A percentile compares a stretch with the other conserved stretches of the same genome.
phyloP scores from a whole-genome alignment of 92 coral and sea anemone genomes.

The Porites divaricata region DNA sequence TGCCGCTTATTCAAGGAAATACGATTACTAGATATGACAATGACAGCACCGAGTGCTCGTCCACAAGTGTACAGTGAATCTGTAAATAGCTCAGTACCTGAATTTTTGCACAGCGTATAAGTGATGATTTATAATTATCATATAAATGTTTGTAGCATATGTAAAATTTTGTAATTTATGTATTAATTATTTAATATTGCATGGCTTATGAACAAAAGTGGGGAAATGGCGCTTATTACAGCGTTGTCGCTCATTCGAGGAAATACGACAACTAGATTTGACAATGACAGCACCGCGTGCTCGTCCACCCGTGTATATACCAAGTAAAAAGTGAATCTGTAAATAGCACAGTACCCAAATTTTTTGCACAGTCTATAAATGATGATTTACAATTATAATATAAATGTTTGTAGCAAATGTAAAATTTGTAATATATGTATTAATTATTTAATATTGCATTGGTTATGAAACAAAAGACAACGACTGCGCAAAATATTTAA shows the following conservation, averaged over 20 bases:
- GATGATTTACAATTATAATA: no score
- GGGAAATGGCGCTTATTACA: no score
- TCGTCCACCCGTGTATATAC: neutral
- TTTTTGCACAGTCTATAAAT: neutral
- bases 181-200: constrained; percentile 12
- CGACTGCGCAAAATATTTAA: no score
- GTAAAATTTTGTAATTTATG: constrained; percentile 7
- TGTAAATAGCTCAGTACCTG: neutral
- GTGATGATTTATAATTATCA: neutral
- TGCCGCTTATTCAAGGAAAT: no score
- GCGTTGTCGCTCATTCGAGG: no score
- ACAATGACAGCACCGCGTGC: no score
- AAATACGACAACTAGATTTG: no score
- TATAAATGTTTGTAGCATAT: neutral
- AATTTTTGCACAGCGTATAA: neutral
- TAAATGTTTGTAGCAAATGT: neutral
- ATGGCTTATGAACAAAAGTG: neutral
- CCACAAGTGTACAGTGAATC: neutral
- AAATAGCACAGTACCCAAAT: neutral
- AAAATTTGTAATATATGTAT: constrained; percentile 1
- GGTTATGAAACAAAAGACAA: neutral
- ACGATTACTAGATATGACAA: no score
- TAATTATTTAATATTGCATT: constrained; percentile 8
- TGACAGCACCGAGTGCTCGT: no score
- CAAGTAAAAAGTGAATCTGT: neutral